These are phyloP conservation scores for Mesocentrotus franciscanus DNA, from an alignment of 53 echinoderm and acorn worm genomes.

Conservation along the genomic window DNA sequence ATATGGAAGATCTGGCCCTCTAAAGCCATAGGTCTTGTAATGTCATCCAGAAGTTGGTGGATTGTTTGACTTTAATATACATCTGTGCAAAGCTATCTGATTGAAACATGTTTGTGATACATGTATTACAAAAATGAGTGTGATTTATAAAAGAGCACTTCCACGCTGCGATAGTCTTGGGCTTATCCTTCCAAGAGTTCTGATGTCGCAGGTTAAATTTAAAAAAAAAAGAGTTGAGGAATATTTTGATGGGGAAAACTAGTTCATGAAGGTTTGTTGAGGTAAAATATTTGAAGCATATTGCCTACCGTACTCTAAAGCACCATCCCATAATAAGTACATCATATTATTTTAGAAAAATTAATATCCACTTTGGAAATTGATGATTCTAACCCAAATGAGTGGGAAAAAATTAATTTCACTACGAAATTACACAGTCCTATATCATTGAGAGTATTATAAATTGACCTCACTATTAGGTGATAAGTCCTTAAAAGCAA, in stretches of 20 bases:
- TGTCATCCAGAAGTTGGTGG: not conserved
- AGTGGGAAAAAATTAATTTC: not conserved
- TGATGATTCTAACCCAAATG: not conserved
- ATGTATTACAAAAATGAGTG: not conserved
- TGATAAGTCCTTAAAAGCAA: not conserved
- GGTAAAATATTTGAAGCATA: not conserved
- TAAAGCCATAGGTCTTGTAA: not conserved
- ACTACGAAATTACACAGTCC: not conserved
- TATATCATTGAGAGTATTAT: not conserved
- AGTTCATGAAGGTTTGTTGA: no score
- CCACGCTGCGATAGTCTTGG: not conserved
- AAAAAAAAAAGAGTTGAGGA: not conserved
- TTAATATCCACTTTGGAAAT: not conserved
- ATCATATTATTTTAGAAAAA: not conserved
- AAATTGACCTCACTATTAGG: not conserved
- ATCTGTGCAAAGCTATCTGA: not conserved
- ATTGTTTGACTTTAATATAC: not conserved
- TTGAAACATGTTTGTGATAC: not conserved
- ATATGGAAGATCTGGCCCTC: not conserved
- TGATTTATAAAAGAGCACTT: not conserved
- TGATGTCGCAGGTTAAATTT: not conserved
- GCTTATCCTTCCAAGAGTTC: not conserved
- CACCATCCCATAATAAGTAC: not conserved
- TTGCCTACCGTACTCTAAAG: not conserved
- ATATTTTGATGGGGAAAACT: not conserved